A percentile compares a stretch with the other conserved stretches of the same genome.
phyloP scores from a whole-genome alignment of 2,113 vertebrate species.

The Nerophis lumbriciformis region DNA sequence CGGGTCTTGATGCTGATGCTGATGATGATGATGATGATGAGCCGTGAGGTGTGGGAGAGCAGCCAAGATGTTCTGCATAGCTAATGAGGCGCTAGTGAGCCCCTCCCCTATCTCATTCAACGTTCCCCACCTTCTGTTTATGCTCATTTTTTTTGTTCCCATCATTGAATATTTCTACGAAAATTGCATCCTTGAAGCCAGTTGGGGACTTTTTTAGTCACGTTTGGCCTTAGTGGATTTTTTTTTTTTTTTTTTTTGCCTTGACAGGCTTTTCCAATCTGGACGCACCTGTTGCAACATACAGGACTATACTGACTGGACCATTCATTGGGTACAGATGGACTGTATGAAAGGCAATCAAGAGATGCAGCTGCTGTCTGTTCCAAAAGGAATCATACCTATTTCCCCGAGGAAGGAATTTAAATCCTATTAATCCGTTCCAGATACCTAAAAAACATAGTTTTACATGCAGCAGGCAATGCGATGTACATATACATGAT shows the following conservation, averaged over 20 bases:
- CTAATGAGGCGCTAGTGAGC: constrained; percentile 77
- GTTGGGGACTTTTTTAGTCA: neutral
- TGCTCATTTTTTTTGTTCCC: neutral
- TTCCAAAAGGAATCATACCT: no score
- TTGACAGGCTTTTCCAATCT: no score
- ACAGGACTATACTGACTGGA: neutral
- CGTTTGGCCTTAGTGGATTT: neutral
- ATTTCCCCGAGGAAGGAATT: no score
- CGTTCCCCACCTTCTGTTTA: constrained; percentile 27
- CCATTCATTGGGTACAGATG: neutral
- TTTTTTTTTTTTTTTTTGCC: neutral
- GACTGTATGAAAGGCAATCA: no score
- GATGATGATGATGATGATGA: constrained; percentile 71
- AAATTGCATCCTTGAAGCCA: neutral
- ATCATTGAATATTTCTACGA: neutral
- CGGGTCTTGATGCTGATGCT: constrained; percentile 62
- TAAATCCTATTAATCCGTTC: no score
- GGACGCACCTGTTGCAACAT: constrained; percentile 26
- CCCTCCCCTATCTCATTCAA: constrained; percentile 1
- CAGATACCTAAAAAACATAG: no score
- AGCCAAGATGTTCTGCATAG: constrained; percentile 91
- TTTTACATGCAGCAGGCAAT: no score
- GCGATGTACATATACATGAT: no score
- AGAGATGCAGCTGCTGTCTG: no score
- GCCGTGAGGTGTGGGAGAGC: constrained; percentile 91